Percentiles rank a stretch among this genome's conserved stretches.
These are phyloP conservation scores for Podarcis raffonei DNA, from an alignment of 2,113 vertebrate species.

Conservation along the genomic window DNA sequence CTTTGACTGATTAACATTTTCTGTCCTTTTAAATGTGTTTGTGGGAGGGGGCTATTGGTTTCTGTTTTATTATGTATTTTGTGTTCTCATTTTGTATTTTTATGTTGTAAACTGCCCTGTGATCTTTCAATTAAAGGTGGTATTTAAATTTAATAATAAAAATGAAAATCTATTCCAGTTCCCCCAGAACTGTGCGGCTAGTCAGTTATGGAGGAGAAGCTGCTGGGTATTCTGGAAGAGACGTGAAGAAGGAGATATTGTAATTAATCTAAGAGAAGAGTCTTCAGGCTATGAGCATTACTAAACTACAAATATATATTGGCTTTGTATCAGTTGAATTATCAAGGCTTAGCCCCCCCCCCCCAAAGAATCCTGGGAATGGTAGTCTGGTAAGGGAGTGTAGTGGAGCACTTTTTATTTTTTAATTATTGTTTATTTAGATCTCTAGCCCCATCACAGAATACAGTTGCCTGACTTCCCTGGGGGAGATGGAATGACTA, in stretches of 20 bases:
- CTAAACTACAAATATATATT: background rate
- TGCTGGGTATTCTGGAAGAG: background rate
- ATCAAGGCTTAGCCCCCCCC: background rate
- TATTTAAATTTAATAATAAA: too few relatives aligned
- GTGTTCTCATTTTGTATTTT: too few relatives aligned
- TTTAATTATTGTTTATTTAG: background rate
- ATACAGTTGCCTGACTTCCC: background rate
- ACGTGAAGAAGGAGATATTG: background rate
- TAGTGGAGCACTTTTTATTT: background rate
- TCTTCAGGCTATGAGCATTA: background rate
- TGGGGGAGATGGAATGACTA: background rate
- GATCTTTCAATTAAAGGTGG: too few relatives aligned
- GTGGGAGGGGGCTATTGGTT: too few relatives aligned
- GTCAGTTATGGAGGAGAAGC: background rate
- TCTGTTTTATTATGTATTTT: too few relatives aligned
- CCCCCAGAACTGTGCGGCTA: background rate
- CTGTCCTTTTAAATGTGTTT: too few relatives aligned
- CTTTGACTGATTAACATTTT: too few relatives aligned
- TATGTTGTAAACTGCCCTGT: too few relatives aligned
- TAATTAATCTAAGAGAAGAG: background rate
- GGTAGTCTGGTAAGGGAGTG: background rate
- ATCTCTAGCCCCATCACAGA: background rate
- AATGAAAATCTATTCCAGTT: too few relatives aligned
- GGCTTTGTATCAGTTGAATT: slow-evolving; percentile 4
- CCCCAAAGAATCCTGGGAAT: background rate